Evolutionary conservation across 2,797 vertebrate species (phyloP), one percentile per base, ranked within the genome.

Genomic region (Myiotriccus ornatus): DNA sequence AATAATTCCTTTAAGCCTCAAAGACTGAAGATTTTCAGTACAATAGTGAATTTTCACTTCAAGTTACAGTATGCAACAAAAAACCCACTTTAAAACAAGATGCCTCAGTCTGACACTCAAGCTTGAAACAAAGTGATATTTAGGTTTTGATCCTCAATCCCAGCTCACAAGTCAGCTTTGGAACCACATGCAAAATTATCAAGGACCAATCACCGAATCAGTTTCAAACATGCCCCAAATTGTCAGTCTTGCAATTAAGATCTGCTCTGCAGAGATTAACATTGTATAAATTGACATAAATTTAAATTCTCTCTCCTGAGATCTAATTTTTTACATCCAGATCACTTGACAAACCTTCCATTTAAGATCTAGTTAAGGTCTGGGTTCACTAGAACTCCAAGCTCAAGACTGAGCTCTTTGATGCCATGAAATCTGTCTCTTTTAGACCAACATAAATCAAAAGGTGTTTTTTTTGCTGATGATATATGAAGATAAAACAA

Each of bases 211-310:
- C 57, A 37, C 84, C 6, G n/a, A 84, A 68, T 76, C 73, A 37
- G 59, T 89, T 92, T 93, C 84, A 95, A 87, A 94, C 50, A 57
- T 7, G n/a, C 91, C 81, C 53, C 76, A 88, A 86, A 81, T 44
- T 77, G 57, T 77, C 65, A 55, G 43, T 24, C 50, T 59, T 44
- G 41, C 60, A 90, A 80, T 87, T 84, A 80, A 80, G 21, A 87
- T 70, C 43, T 32, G 18, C 39, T 89, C 43, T 75, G 37, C 43
- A 71, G 62, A 89, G 47, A 92, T 83, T 73, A 85, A 57, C 50
- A 52, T 50, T 18, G 43, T 52, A 86, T 71, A 87, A 94, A 73
- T 21, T 46, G 69, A 73, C 64, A 84, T 20, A 80, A 57, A 83
- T 77, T 80, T 56, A 85, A 74, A 62, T 65, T 64, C 8, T 43